phyloP scores from a whole-genome alignment of 1,140 invertebrate genomes.

The Musca domestica region DNA sequence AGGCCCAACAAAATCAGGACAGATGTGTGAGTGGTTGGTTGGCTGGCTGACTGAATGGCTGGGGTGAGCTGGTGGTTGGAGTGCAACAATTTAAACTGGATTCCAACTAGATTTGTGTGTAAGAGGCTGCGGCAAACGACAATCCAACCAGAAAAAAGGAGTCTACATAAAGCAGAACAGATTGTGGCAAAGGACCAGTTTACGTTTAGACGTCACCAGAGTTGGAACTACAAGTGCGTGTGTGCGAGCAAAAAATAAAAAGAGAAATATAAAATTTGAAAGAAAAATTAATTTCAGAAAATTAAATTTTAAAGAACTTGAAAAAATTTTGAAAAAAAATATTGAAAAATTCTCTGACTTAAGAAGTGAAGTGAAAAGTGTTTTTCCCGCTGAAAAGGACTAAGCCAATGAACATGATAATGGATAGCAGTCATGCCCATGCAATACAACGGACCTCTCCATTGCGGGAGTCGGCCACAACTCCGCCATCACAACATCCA shows the following conservation, averaged over 20 bases:
- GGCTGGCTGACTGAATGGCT: not conserved
- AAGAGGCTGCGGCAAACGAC: not conserved
- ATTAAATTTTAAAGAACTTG: not conserved
- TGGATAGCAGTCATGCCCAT: conserved; percentile 38
- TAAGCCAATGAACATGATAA: conserved; percentile 47
- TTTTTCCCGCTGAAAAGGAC: not conserved
- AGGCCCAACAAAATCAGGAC: conserved; percentile 41
- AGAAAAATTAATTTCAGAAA: not conserved
- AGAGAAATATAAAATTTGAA: not conserved
- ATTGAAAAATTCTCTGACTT: not conserved
- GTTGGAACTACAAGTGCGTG: conserved; percentile 23
- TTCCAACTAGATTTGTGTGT: conserved; percentile 40
- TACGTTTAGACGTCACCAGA: conserved; percentile 44
- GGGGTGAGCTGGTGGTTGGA: conserved; percentile 32
- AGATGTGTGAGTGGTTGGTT: conserved; percentile 49
- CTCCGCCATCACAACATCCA: conserved; percentile 26
- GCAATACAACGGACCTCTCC: conserved; percentile 2
- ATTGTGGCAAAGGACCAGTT: conserved; percentile 50
- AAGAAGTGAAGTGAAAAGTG: not conserved
- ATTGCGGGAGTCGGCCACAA: not conserved
- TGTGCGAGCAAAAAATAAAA: not conserved
- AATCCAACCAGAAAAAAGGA: conserved; percentile 35
- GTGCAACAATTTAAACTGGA: conserved; percentile 51
- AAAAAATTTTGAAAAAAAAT: too few species aligned
- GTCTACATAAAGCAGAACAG: conserved; percentile 53